Base-by-base conservation (phyloP, 1,140 invertebrate genomes). In the Oryzaephilus surinamensis region DNA sequence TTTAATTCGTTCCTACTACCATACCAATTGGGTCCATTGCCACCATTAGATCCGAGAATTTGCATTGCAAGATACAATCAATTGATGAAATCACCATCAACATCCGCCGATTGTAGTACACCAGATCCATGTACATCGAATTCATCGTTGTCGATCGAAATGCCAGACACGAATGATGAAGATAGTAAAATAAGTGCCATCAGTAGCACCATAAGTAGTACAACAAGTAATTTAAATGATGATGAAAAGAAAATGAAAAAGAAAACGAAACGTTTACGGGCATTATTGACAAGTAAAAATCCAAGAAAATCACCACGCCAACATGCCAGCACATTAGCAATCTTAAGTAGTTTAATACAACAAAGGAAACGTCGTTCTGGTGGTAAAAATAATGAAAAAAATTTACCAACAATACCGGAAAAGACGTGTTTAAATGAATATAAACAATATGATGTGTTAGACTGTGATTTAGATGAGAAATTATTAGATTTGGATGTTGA, bases 301-400 rank as follows among this genome's bases (percentile, higher is more conserved):
- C 80, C 84, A 0, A 63, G 84, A n/a, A 87, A 88, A 51, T 86
- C 83, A 2, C 85, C 85, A 0, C 63, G 85, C 17, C 85, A 86
- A 57, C 85, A 89, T 52, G 84, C 84, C 0, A 86, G 83, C 0
- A 89, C 85, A 0, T 57, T 87, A 20, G 85, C 84, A 0, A 83
- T 88, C 37, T 73, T 89, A 41, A 80, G 78, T 35, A 75, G 74
- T 32, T 56, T 81, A 16, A 61, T 75, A 7, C 66, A 74, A 6
- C 64, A 74, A 33, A 59, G 69, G 14, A 70, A 69, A 51, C 58
- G 64, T 40, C 36, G 57, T 32, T 45, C 42, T 15, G 31, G 39
- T 23, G 30, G 32, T 30, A 13, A 30, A 17, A 17, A 12, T 30
- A 29, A 29, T 8, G 1, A 6, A 11, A 29, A 29, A 29, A 8